phyloP scores from a whole-genome alignment of 2,797 vertebrate species.

The Gymnopithys bicolor region DNA sequence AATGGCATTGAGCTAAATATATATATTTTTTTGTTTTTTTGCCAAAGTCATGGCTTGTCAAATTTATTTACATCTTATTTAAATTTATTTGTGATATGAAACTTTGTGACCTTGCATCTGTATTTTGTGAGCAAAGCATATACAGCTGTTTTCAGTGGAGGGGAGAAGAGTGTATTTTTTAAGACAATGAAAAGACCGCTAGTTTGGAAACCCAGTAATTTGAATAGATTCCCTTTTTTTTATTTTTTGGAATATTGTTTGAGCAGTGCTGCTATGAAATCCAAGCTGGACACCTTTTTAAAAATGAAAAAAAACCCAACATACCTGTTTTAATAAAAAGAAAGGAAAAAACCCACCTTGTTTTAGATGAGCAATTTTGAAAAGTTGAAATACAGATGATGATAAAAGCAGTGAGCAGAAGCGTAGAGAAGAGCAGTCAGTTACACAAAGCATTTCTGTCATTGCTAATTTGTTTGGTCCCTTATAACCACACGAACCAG shows the following conservation, averaged over 20 bases:
- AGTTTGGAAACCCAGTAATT: conserved; percentile 51
- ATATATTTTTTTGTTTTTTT: conserved; percentile 76
- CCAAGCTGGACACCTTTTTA: conserved; percentile 23
- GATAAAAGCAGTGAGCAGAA: conserved; percentile 34
- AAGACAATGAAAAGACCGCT: conserved; percentile 17
- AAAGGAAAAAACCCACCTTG: not conserved
- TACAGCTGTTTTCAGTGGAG: conserved; percentile 50
- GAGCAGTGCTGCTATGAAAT: conserved; percentile 76
- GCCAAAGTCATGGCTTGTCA: conserved; percentile 87
- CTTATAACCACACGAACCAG: not conserved
- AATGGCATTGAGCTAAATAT: conserved; percentile 86
- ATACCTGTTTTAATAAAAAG: conserved; percentile 7
- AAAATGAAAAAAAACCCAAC: not conserved
- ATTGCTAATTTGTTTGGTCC: not conserved
- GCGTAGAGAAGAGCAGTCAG: not conserved
- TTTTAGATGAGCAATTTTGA: not conserved
- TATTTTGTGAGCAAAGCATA: conserved; percentile 67
- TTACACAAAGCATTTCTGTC: not conserved
- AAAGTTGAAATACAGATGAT: not conserved
- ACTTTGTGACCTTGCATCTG: conserved; percentile 79
- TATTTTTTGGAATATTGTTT: conserved; percentile 57
- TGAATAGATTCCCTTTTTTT: conserved; percentile 18
- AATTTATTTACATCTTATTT: conserved; percentile 77
- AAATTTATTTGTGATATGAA: conserved; percentile 83
- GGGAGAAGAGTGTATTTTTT: conserved; percentile 58